phyloP scores from a whole-genome alignment of 2,797 vertebrate genomes.

The Etheostoma perlongum region DNA sequence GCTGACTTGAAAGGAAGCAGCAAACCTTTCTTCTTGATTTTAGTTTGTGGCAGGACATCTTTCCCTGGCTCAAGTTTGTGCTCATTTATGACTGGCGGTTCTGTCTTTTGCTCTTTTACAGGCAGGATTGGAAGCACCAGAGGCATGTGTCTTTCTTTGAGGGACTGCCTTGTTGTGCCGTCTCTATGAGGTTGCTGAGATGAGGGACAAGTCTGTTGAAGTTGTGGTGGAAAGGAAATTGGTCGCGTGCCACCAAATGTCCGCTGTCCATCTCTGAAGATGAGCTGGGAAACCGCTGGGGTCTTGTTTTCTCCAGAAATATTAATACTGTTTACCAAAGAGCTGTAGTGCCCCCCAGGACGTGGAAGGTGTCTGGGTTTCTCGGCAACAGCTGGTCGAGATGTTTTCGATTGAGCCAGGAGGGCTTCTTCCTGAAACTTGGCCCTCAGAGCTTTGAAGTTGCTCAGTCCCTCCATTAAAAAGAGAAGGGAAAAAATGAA shows the following conservation, averaged over 20 bases:
- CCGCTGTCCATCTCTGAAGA: slow-evolving; percentile 72
- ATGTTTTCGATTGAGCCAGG: slow-evolving; percentile 61
- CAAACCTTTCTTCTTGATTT: slow-evolving; percentile 77
- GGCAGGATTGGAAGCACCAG: slow-evolving; percentile 73
- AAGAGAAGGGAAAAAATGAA: background rate
- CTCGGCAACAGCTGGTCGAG: slow-evolving; percentile 78
- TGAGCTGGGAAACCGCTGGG: slow-evolving; percentile 39
- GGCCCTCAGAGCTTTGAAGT: slow-evolving; percentile 90
- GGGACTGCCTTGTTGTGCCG: slow-evolving; percentile 47
- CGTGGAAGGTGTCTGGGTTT: slow-evolving; percentile 80
- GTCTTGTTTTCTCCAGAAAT: slow-evolving; percentile 58
- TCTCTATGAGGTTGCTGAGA: slow-evolving; percentile 49
- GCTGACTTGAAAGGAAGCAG: slow-evolving; percentile 80
- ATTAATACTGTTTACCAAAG: slow-evolving; percentile 45
- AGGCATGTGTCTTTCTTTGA: slow-evolving; percentile 76
- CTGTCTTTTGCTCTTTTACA: slow-evolving; percentile 49
- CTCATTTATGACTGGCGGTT: slow-evolving; percentile 41
- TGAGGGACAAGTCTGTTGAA: slow-evolving; percentile 43
- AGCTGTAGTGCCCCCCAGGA: slow-evolving; percentile 56
- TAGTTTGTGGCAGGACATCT: slow-evolving; percentile 56
- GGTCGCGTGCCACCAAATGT: slow-evolving; percentile 65
- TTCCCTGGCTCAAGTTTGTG: slow-evolving; percentile 41
- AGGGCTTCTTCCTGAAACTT: slow-evolving; percentile 90
- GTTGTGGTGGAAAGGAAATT: slow-evolving; percentile 66
- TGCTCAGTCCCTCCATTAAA: slow-evolving; percentile 82